These are phyloP conservation scores for Valencia hispanica DNA, from an alignment of 2,797 vertebrate species.

Conservation along the genomic window DNA sequence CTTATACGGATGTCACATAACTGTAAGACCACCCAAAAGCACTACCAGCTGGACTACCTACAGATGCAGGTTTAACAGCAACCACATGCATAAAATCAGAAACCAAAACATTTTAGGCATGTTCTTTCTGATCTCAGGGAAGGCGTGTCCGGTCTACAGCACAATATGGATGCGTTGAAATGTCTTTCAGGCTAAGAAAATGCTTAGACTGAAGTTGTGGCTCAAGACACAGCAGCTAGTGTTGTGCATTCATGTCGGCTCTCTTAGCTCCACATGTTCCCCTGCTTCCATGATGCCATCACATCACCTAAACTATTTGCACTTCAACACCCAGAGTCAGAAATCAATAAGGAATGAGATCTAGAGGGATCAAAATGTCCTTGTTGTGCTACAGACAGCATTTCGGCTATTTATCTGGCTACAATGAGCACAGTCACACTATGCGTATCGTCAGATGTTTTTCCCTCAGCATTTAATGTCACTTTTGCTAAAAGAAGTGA, in stretches of 20 bases:
- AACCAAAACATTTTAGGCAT: constrained; percentile 2
- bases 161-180: not conserved
- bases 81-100: not conserved
- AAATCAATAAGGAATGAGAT: constrained; percentile 51
- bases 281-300: constrained; percentile 27
- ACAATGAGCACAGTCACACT: not conserved
- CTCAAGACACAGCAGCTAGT: not conserved
- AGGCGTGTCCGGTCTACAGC: not conserved
- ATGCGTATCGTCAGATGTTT: not conserved
- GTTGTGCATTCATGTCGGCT: constrained; percentile 15
- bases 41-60: not conserved
- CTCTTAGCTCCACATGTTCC: constrained; percentile 37
- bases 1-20: not conserved
- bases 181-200: not conserved
- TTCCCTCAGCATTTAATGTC: not conserved
- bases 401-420: constrained; percentile 14
- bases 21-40: not conserved
- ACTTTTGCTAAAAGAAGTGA: constrained; percentile 1
- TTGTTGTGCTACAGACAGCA: constrained; percentile 15
- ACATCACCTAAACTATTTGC: constrained; percentile 63
- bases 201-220: not conserved
- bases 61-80: not conserved
- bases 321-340: constrained; percentile 51
- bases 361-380: constrained; percentile 45
- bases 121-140: constrained; percentile 1